phyloP scores from a whole-genome alignment of 2,888 invertebrate genomes.

The Aplocera efformata region DNA sequence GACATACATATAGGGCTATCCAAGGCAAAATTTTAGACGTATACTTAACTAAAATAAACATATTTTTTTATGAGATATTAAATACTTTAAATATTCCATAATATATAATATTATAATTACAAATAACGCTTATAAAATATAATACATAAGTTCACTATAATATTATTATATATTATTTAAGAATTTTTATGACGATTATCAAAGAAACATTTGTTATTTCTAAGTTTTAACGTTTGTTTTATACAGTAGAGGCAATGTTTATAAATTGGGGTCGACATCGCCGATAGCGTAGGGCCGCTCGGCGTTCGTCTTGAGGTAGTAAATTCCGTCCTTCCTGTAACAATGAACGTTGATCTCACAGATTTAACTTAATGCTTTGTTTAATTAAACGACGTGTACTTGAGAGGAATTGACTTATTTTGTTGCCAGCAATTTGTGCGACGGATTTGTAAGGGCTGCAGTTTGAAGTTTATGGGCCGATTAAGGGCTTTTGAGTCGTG shows the following conservation, averaged over 20 bases:
- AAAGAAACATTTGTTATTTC: too few species aligned
- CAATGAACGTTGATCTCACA: constrained; percentile 55
- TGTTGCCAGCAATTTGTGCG: constrained; percentile 32
- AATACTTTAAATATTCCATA: too few species aligned
- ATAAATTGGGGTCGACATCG: constrained; percentile 46
- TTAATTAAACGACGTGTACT: constrained; percentile 54
- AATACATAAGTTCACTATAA: too few species aligned
- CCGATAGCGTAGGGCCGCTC: constrained; percentile 73
- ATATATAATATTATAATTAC: too few species aligned
- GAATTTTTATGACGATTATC: too few species aligned
- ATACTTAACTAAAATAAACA: too few species aligned
- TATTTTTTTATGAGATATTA: too few species aligned
- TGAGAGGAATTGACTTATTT: constrained; percentile 46
- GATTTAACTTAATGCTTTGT: constrained; percentile 59
- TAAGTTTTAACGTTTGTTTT: constrained; percentile 31
- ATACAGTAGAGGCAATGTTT: constrained; percentile 42
- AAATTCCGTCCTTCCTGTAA: constrained; percentile 79
- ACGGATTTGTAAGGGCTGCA: constrained; percentile 12
- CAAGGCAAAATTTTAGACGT: too few species aligned
- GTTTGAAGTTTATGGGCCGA: constrained; percentile 7
- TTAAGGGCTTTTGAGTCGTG: constrained; percentile 11
- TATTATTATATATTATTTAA: too few species aligned
- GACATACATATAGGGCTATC: too few species aligned
- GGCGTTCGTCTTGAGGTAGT: constrained; percentile 77
- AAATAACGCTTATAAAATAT: too few species aligned